A percentile compares a stretch with the other conserved stretches of the same genome.
These are phyloP conservation scores for Channa argus DNA, from an alignment of 2,113 vertebrate genomes.

Conservation along the genomic window DNA sequence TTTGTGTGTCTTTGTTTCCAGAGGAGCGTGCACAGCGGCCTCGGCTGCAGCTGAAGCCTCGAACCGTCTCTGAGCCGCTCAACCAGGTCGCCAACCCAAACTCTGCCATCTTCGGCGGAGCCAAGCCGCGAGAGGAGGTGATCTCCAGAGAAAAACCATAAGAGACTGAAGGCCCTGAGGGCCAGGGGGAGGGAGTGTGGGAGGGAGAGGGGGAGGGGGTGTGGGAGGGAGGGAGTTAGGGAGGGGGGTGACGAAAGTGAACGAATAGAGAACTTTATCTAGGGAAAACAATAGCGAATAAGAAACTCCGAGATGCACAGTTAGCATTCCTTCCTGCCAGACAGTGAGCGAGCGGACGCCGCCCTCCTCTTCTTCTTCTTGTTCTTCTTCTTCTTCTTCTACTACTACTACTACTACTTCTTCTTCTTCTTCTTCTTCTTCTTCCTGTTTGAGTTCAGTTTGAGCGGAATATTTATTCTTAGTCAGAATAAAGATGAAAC, in stretches of 20 bases:
- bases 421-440: constrained; percentile 66
- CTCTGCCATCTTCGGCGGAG: constrained; percentile 98
- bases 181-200: constrained; percentile 64
- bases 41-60: constrained; percentile 96
- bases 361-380: constrained; percentile 73
- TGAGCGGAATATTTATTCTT: constrained; percentile 76
- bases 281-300: not conserved
- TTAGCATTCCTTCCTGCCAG: constrained; percentile 85
- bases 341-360: constrained; percentile 69
- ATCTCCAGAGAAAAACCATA: constrained; percentile 90
- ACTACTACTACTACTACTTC: constrained; percentile 45
- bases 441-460: constrained; percentile 70
- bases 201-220: not conserved
- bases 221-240: not conserved
- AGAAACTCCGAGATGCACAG: constrained; percentile 61
- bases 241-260: constrained; percentile 13
- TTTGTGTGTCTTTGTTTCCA: constrained; percentile 59
- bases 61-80: constrained; percentile 94
- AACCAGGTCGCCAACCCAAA: constrained; percentile 99
- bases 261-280: constrained; percentile 49
- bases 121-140: constrained; percentile 96
- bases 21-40: constrained; percentile 98
- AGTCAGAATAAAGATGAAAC: constrained; percentile 47
- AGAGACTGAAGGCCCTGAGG: constrained; percentile 75
- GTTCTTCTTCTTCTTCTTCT: not conserved